Evolutionary conservation across 1,140 invertebrate species (phyloP), one percentile per base, ranked within the genome.

Genomic region (Orius laevigatus): DNA sequence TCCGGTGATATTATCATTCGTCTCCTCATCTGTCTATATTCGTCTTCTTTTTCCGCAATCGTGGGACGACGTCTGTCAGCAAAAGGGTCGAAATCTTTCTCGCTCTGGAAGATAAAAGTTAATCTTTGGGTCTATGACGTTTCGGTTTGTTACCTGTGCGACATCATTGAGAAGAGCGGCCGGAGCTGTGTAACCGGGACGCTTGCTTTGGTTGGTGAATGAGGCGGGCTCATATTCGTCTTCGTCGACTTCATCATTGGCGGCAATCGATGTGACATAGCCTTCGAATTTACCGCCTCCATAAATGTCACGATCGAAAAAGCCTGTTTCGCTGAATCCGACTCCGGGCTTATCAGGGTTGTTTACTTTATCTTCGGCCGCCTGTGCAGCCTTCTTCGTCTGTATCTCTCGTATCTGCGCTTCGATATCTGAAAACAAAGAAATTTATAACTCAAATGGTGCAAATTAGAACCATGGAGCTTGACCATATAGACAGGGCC

Each of bases 1-100:
- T 95, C 92, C 5, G 95, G 95, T 1, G 95, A 98, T 54, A 97
- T 93, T 43, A 95, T 89, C 71, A 85, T 79, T 60, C 82, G 74
- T 42, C 86, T 73, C 48, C 87, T 74, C 58, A 86, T 83, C 55
- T 86, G 82, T 46, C 87, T 72, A 62, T 98, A 98, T 64, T 97
- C 92, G 78, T 96, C 91, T 69, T 98, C 91, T 51, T 90, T 74
- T 57, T 98, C 92, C 1, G 87, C 85, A 65, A 98, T 91, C 4
- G 84, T 91, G 15, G 86, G 82, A 48, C 81, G 70, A 53, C 89
- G 71, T 62, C 90, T 78, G 55, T 97, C 92, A 16, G 88, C 92
- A 75, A 98, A 85, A 1, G 93, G 93, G 71, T 98, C 94, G 72
- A 84, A 87, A 65, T 96, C 91, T 60, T 84, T 84, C 56, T 88